These are phyloP conservation scores for Hiodon alosoides DNA, from an alignment of 2,113 vertebrate genomes.

Conservation along the genomic window DNA sequence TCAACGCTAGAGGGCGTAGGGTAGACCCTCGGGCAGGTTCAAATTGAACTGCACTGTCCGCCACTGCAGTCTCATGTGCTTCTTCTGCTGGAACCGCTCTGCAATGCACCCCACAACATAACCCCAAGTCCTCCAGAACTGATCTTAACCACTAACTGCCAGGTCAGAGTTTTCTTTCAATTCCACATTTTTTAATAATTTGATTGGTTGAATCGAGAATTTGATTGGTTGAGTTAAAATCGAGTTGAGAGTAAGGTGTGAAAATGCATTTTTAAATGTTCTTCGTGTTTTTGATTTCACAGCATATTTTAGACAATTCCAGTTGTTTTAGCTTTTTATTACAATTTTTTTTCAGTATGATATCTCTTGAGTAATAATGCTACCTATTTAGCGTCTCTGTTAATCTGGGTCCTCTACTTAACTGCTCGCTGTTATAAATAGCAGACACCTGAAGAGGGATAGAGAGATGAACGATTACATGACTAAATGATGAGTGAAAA, in stretches of 20 bases:
- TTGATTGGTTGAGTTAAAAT: not conserved
- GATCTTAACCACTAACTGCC: not conserved
- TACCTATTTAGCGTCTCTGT: not conserved
- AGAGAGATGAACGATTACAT: not conserved
- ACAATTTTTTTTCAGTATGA: not conserved
- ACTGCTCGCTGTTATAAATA: not conserved
- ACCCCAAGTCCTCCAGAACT: constrained; percentile 8
- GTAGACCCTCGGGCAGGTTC: constrained; percentile 16
- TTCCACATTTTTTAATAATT: not conserved
- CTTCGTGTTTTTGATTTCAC: not conserved
- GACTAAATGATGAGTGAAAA: constrained; percentile 20
- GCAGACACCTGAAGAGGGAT: not conserved
- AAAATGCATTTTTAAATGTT: not conserved
- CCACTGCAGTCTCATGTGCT: constrained; percentile 50
- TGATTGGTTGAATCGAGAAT: not conserved
- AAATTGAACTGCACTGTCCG: constrained; percentile 33
- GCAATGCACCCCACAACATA: constrained; percentile 27
- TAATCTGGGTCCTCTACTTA: not conserved
- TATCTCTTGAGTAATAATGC: not conserved
- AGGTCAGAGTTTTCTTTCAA: not conserved
- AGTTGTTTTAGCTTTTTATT: not conserved
- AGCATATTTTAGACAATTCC: not conserved
- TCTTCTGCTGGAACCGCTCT: constrained; percentile 18
- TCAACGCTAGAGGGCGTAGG: constrained; percentile 44
- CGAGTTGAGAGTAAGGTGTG: not conserved